Evolutionary conservation across 2,888 invertebrate species (phyloP), one percentile per base, ranked within the genome.

Genomic region (Busseola fusca): DNA sequence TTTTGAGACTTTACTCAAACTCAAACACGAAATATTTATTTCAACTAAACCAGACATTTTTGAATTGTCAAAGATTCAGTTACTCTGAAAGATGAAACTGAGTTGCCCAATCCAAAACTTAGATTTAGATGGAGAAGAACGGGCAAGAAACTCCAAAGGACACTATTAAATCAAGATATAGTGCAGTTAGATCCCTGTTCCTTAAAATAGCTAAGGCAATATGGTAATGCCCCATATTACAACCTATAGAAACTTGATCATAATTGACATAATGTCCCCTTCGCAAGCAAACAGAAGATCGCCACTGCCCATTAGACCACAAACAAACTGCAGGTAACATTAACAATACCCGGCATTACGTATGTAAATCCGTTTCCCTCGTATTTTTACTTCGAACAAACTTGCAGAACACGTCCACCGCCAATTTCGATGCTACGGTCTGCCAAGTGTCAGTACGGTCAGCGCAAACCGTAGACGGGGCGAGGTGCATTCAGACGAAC

Each of bases 381-480:
- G 73, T 62, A 73, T 80, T 77, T 80, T 77, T 74, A 73, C 69
- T 69, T 40, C 27, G 60, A 67, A 65, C 52, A 58, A 72, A 82
- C 80, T 80, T 76, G 77, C 71, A 45, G 73, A 69, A 67, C 63
- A 74, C 73, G 75, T 70, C 45, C 60, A 58, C 65, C 48, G 52
- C 68, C 74, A 76, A 81, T 83, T 83, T 74, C 60, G 63, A 75
- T 64, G 57, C 57, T 56, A 57, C 67, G 42, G 76, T 66, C 70
- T 82, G 79, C 83, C 83, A 84, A 84, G 76, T 81, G 66, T 64
- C 60, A 56, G 76, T 72, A 64, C 64, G 74, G 79, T 75, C 68
- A 73, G 75, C 56, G 74, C 64, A 66, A 64, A 72, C 69, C 40
- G 50, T 58, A 66, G 58, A 56, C 42, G 37, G 40, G 10, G 25